These are phyloP conservation scores for Pyrocephalus nanus DNA, from an alignment of 2,797 vertebrate species.

Conservation along the genomic window DNA sequence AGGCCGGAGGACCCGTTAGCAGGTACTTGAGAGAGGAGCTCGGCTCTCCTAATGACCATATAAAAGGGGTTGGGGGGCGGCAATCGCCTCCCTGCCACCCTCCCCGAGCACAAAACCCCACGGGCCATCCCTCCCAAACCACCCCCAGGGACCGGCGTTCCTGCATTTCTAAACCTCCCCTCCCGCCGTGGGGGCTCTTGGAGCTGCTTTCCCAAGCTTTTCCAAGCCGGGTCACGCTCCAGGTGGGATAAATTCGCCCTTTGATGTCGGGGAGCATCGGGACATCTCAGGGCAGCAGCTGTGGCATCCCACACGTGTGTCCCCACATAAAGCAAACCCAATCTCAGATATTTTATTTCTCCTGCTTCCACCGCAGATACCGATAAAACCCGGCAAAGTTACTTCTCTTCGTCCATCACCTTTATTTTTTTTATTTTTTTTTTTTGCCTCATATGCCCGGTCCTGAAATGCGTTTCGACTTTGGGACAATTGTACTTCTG, in stretches of 20 bases:
- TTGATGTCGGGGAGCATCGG: conserved; percentile 52
- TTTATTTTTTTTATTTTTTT: not conserved
- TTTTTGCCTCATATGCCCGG: rapidly evolving
- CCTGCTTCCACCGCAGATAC: not conserved
- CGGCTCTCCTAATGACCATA: conserved; percentile 83
- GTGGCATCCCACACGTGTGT: not conserved
- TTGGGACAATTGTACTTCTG: too few species aligned
- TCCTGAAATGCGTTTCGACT: not conserved
- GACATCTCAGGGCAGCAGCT: not conserved
- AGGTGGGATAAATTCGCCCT: not conserved
- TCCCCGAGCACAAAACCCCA: not conserved
- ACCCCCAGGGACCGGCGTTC: not conserved
- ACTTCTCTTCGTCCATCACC: not conserved
- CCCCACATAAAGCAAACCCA: not conserved
- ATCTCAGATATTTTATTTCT: not conserved
- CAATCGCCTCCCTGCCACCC: conserved; percentile 68
- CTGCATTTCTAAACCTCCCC: conserved; percentile 75
- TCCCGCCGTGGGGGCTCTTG: not conserved
- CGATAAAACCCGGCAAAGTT: not conserved
- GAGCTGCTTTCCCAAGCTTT: conserved; percentile 52
- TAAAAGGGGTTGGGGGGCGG: conserved; percentile 79
- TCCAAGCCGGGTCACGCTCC: not conserved
- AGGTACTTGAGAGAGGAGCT: conserved; percentile 84
- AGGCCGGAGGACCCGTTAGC: conserved; percentile 84
- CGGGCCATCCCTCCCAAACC: not conserved